A percentile compares a stretch with the other conserved stretches of the same genome.
phyloP scores from a whole-genome alignment of 2,888 invertebrate species.

The Sesamia inferens region DNA sequence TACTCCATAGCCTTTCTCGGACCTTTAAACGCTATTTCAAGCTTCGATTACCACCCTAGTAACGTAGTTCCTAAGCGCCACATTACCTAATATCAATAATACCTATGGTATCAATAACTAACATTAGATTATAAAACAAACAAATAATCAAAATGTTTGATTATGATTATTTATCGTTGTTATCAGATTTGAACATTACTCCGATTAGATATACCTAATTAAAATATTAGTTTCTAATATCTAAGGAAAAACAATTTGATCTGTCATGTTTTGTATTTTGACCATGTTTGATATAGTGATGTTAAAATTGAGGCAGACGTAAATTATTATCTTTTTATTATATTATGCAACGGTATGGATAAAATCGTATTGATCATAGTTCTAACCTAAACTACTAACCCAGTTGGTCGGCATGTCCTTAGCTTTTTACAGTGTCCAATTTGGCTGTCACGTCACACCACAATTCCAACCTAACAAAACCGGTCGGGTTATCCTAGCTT shows the following conservation, averaged over 20 bases:
- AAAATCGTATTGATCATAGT: background rate
- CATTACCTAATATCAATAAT: constrained; percentile 27
- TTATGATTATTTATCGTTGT: no score
- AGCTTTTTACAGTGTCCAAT: background rate
- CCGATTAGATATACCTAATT: constrained; percentile 14
- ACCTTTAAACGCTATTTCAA: background rate
- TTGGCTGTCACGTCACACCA: background rate
- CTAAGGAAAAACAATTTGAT: constrained; percentile 5
- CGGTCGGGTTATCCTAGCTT: background rate
- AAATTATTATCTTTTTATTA: background rate
- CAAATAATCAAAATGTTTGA: background rate
- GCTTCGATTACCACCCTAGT: background rate
- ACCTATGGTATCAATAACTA: background rate
- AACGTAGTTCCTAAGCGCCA: constrained; percentile 15
- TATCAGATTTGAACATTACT: constrained; percentile 37
- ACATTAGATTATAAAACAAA: constrained; percentile 27
- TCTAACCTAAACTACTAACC: background rate
- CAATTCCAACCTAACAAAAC: background rate
- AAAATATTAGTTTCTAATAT: constrained; percentile 21
- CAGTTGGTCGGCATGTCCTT: background rate
- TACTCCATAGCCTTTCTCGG: background rate
- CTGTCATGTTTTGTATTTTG: background rate
- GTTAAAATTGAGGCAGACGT: background rate
- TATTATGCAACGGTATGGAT: background rate
- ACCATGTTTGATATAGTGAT: background rate